Evolutionary conservation across 1,140 invertebrate genomes (phyloP).

Genomic region (Tachypleus tridentatus): DNA sequence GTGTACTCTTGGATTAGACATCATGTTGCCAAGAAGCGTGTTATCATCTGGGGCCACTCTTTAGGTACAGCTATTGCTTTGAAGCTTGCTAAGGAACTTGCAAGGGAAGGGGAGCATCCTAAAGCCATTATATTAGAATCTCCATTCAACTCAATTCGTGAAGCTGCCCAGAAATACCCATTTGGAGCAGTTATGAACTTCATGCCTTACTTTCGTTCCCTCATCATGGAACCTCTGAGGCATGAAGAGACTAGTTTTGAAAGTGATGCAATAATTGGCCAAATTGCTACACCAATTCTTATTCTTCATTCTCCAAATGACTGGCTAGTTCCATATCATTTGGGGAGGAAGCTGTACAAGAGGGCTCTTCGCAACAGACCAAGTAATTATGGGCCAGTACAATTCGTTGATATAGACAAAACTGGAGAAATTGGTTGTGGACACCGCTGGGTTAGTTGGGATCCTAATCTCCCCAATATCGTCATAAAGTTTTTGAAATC

Average conservation of each 20-base stretch:
- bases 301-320: conserved; percentile 85
- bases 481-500: conserved; percentile 11
- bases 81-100: conserved; percentile 20
- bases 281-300: conserved; percentile 56
- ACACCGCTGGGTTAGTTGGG: conserved; percentile 12
- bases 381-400: background rate
- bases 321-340: conserved; percentile 56
- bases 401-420: too few species aligned
- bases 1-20: conserved; percentile 11
- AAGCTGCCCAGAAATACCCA: conserved; percentile 65
- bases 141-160: conserved; percentile 72
- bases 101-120: conserved; percentile 35
- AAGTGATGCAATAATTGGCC: conserved; percentile 18
- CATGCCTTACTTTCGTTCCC: conserved; percentile 56
- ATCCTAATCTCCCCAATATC: conserved; percentile 15
- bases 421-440: conserved; percentile 10
- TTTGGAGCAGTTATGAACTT: conserved; percentile 44
- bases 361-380: conserved; percentile 14
- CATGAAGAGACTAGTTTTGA: conserved; percentile 30
- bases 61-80: conserved; percentile 19
- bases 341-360: conserved; percentile 52
- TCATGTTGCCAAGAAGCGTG: background rate
- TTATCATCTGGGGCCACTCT: conserved; percentile 18
- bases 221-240: conserved; percentile 54
- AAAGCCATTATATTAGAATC: conserved; percentile 64